A percentile compares a stretch with the other conserved stretches of the same genome.
Evolutionary conservation across 2,888 invertebrate genomes (phyloP).

Genomic region (Tiphia femorata): DNA sequence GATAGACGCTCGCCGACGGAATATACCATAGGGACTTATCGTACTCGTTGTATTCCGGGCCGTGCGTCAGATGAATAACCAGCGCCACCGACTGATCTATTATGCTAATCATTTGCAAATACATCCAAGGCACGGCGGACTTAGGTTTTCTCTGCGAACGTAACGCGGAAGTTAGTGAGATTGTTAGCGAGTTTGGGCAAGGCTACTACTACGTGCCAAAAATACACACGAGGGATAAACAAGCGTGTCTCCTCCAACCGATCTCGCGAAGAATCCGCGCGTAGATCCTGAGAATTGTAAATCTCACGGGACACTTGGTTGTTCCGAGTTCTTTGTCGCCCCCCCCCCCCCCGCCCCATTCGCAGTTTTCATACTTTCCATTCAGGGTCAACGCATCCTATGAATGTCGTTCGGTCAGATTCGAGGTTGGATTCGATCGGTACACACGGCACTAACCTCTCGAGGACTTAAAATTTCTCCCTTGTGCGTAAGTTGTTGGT

Average conservation of each 20-base stretch:
- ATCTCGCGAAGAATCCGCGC: too few relatives aligned
- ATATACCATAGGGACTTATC: conserved; percentile 54
- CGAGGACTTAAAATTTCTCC: too few relatives aligned
- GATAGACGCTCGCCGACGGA: conserved; percentile 57
- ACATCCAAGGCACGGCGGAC: conserved; percentile 63
- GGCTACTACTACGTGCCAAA: conserved; percentile 44
- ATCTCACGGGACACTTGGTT: neutral
- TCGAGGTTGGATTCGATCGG: too few relatives aligned
- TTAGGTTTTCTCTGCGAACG: conserved; percentile 57
- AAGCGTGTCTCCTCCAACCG: neutral
- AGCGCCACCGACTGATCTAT: conserved; percentile 60
- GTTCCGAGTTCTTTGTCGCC: too few relatives aligned
- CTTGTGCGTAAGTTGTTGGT: too few relatives aligned
- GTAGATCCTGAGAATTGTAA: neutral
- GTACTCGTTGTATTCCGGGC: conserved; percentile 37
- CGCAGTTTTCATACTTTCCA: too few relatives aligned
- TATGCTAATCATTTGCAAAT: conserved; percentile 61
- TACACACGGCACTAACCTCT: too few relatives aligned
- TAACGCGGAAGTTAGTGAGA: conserved; percentile 44
- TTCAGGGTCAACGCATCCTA: too few relatives aligned
- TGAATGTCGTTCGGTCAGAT: too few relatives aligned
- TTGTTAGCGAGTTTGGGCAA: conserved; percentile 43
- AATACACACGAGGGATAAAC: conserved; percentile 36
- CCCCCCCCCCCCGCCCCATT: too few relatives aligned
- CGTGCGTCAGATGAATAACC: conserved; percentile 50